Base-by-base conservation (phyloP, 2,888 invertebrate genomes). In the Polia nebulosa region DNA sequence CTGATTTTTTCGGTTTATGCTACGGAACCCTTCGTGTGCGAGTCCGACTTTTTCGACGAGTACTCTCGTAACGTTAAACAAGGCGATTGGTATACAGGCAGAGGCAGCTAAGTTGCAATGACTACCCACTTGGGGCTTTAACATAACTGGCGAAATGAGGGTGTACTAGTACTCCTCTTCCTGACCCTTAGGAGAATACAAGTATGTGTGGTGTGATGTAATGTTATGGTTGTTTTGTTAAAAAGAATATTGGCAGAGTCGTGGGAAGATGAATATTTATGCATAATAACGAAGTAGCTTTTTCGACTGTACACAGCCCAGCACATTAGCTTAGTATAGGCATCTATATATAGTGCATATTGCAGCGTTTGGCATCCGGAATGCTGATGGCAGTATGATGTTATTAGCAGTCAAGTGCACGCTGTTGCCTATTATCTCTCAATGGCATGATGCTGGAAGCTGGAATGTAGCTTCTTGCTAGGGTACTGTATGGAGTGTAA, bases 371-470 rank as follows among this genome's bases (percentile, higher is more conserved):
- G 57, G 70, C 53, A 47, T 55, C 47, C 29, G 25, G 15, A 49
- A 55, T 58, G 69, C 25, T 61, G 36, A 73, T 69, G 47, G 53
- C 15, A 49, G 36, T 60, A 52, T 56, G 41, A 49, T 52, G 60
- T 49, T 57, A 74, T 62, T 74, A 62, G 57, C 44, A 58, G 47
- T 60, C 41, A 75, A 57, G 39, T 51, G 70, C 61, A 60, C 17
- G 58, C 57, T 64, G 56, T n/a, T 41, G 49, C 36, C 57, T 47
- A 47, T 58, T 63, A 78, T 71, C 49, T 63, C 39, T 29, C 27
- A 61, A 49, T 49, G 36, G 73, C 29, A 32, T 57, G 3, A n/a
- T 22, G 49, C 20, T 64, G 51, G 51, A 56, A 44, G 44, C 36
- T 45, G 25, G 32, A 44, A 25, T 39, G 56, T 39, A 20, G 49